These are phyloP conservation scores for Setipinna tenuifilis DNA, from an alignment of 2,797 vertebrate species.

Conservation along the genomic window DNA sequence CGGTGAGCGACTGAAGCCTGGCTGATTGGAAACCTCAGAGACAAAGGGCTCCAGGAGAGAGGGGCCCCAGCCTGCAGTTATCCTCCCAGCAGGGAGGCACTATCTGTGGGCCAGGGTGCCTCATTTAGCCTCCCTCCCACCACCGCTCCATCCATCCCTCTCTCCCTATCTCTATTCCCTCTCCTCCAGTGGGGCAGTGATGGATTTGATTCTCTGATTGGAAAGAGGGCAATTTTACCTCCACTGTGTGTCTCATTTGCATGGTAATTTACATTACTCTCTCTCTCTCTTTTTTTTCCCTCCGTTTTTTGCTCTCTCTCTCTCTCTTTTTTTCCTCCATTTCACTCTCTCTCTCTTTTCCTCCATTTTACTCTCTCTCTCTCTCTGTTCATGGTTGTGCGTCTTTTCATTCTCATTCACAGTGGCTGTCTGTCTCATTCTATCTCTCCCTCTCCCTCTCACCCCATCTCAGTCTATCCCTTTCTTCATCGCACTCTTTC, in stretches of 20 bases:
- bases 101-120: constrained; percentile 49
- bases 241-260: constrained; percentile 52
- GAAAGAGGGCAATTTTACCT: constrained; percentile 58
- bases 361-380: constrained; percentile 24
- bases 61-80: constrained; percentile 60
- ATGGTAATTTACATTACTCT: constrained; percentile 58
- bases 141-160: constrained; percentile 11
- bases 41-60: constrained; percentile 58
- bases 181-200: constrained; percentile 50
- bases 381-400: constrained; percentile 2
- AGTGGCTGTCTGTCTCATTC: not conserved
- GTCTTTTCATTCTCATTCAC: constrained; percentile 2
- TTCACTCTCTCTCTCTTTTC: constrained; percentile 1
- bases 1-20: constrained; percentile 53
- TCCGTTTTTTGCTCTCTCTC: constrained; percentile 25
- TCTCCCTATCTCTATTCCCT: constrained; percentile 30
- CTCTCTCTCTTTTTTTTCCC: constrained; percentile 38
- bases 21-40: constrained; percentile 58
- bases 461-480: not conserved
- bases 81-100: constrained; percentile 57
- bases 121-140: constrained; percentile 54
- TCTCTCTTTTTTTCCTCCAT: constrained; percentile 12
- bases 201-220: constrained; percentile 61
- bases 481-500: constrained; percentile 10
- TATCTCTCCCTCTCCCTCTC: not conserved